A percentile compares a stretch with the other conserved stretches of the same genome.
These are phyloP conservation scores for Gallinago nigripennis DNA, from an alignment of 2,797 vertebrate genomes.

Conservation along the genomic window DNA sequence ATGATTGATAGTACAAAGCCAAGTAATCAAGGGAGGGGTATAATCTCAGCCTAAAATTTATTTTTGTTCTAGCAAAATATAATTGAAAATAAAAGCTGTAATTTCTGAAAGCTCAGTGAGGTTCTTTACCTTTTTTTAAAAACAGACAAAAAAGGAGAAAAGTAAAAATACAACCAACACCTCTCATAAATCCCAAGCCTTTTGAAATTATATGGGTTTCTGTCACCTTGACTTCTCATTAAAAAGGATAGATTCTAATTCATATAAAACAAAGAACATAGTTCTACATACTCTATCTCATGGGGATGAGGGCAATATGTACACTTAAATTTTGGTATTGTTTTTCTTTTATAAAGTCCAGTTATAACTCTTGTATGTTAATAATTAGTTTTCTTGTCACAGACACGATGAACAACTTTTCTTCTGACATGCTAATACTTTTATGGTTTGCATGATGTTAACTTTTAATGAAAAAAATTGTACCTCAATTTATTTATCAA, in stretches of 20 bases:
- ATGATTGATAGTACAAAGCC: constrained; percentile 29
- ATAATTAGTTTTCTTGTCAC: background rate
- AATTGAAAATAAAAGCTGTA: background rate
- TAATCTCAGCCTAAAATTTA: background rate
- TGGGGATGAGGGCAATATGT: background rate
- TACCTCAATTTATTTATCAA: background rate
- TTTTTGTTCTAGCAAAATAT: background rate
- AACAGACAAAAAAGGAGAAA: background rate
- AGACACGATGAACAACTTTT: background rate
- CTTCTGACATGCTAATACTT: background rate
- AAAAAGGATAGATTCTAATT: background rate
- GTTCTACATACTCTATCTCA: background rate
- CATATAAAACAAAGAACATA: background rate
- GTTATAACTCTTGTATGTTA: background rate
- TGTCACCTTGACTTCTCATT: background rate
- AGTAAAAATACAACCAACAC: background rate
- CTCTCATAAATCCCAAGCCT: background rate
- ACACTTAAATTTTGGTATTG: background rate
- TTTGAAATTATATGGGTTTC: background rate
- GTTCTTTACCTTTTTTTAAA: background rate
- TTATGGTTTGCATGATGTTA: background rate
- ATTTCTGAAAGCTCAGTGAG: background rate
- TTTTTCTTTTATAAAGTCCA: background rate
- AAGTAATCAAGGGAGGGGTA: background rate
- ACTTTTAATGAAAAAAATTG: background rate